A percentile compares a stretch with the other conserved stretches of the same genome.
Conservation (phyloP, 23 tunicate species). For the Trididemnum nubilum region DNA sequence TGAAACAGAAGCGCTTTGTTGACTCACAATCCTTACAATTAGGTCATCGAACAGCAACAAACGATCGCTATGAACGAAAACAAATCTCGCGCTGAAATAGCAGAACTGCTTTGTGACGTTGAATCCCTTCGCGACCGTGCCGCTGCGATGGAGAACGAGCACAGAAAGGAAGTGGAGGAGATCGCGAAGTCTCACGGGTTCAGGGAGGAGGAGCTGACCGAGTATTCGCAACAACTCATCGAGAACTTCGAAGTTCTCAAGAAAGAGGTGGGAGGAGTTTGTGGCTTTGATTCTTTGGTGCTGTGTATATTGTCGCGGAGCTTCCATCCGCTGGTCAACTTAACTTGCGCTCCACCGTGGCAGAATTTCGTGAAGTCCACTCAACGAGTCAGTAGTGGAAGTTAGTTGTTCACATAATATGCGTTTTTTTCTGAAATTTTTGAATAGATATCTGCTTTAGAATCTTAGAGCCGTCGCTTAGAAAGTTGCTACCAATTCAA, state of each 20-base stretch:
- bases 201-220: neutral
- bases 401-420: no score
- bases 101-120: neutral
- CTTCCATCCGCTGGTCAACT: no score
- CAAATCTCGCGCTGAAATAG: neutral
- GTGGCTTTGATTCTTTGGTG: neutral
- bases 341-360: no score
- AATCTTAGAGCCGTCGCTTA: no score
- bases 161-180: conserved; percentile 4
- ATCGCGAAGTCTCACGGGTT: neutral
- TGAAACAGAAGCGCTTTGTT: neutral
- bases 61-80: neutral
- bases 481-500: no score
- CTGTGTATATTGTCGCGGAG: neutral
- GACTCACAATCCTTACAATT: neutral
- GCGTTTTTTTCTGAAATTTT: no score
- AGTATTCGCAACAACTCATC: neutral
- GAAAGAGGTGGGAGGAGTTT: conserved; percentile 24
- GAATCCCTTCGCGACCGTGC: neutral
- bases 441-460: no score
- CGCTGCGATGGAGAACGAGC: neutral
- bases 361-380: no score
- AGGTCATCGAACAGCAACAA: conserved; percentile 5
- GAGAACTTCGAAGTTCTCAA: conserved; percentile 3
- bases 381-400: no score